These are phyloP conservation scores for Galbula dea DNA, from an alignment of 2,113 vertebrate genomes.

Conservation along the genomic window DNA sequence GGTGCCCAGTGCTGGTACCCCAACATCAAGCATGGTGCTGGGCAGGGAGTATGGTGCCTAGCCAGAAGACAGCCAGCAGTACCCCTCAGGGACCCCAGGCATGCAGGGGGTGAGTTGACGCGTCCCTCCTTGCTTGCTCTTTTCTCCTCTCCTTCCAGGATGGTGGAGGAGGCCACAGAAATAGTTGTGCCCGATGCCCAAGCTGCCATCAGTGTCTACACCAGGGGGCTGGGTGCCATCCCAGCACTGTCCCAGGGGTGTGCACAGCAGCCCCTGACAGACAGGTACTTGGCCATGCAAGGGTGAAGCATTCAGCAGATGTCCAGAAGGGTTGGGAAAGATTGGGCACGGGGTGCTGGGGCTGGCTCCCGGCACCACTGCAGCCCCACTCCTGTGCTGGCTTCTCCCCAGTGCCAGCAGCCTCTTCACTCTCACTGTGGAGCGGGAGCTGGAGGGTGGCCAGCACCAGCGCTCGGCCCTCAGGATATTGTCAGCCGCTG, in stretches of 20 bases:
- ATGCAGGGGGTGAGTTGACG: neutral
- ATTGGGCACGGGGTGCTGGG: rapidly evolving
- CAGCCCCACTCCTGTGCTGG: rapidly evolving
- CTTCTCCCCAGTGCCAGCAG: slow-evolving; percentile 47
- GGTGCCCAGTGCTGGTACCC: neutral
- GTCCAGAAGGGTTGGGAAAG: rapidly evolving
- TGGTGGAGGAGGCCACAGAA: slow-evolving; percentile 36
- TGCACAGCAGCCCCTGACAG: neutral
- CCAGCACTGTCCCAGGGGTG: rapidly evolving
- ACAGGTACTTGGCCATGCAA: rapidly evolving
- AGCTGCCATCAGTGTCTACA: slow-evolving; percentile 28
- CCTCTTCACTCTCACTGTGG: slow-evolving; percentile 73
- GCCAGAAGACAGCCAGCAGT: neutral
- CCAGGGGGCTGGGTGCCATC: neutral
- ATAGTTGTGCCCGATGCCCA: neutral
- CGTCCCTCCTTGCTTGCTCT: neutral
- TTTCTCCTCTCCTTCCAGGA: neutral
- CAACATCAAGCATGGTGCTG: rapidly evolving
- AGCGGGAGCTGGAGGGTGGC: slow-evolving; percentile 48
- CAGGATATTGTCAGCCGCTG: slow-evolving; percentile 72
- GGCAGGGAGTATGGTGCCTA: neutral
- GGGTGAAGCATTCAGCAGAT: neutral
- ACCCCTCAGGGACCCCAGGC: neutral
- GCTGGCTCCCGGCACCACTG: neutral
- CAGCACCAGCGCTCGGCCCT: slow-evolving; percentile 57